These are phyloP conservation scores for Cyclophora punctaria DNA, from an alignment of 2,888 invertebrate species.

Conservation along the genomic window DNA sequence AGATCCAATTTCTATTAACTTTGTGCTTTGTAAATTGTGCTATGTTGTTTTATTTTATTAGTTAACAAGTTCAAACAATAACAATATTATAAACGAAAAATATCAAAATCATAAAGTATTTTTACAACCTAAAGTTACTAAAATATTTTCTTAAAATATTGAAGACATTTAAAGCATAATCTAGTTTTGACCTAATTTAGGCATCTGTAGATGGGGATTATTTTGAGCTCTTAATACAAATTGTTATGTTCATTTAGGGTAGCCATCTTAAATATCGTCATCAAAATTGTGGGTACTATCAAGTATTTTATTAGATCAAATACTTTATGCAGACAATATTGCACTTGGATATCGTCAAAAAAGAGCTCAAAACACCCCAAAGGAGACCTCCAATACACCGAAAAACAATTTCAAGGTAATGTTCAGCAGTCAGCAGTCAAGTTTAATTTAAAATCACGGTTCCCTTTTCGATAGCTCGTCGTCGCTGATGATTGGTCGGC, in stretches of 20 bases:
- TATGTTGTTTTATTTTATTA: too few relatives aligned
- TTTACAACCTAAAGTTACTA: too few relatives aligned
- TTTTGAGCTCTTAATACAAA: not conserved
- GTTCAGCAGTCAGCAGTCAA: not conserved
- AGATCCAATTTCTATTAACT: too few relatives aligned
- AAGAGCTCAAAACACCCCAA: too few relatives aligned
- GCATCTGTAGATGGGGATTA: not conserved
- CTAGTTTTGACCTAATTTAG: not conserved
- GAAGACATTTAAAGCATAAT: not conserved
- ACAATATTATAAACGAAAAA: too few relatives aligned
- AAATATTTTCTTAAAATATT: not conserved
- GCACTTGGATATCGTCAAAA: not conserved
- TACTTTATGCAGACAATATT: not conserved
- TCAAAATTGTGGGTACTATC: too few relatives aligned
- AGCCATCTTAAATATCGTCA: too few relatives aligned
- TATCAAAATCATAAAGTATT: too few relatives aligned
- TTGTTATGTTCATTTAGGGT: too few relatives aligned
- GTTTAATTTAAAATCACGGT: slow-evolving; percentile 44
- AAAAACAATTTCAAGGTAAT: not conserved
- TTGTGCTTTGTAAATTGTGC: too few relatives aligned
- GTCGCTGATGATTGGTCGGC: slow-evolving; percentile 64
- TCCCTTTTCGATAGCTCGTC: slow-evolving; percentile 61
- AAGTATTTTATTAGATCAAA: too few relatives aligned
- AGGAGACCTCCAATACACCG: not conserved
- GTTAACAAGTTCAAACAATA: too few relatives aligned